Evolutionary conservation across 2,797 vertebrate genomes (phyloP).

Genomic region (Acipenser transmontanus): DNA sequence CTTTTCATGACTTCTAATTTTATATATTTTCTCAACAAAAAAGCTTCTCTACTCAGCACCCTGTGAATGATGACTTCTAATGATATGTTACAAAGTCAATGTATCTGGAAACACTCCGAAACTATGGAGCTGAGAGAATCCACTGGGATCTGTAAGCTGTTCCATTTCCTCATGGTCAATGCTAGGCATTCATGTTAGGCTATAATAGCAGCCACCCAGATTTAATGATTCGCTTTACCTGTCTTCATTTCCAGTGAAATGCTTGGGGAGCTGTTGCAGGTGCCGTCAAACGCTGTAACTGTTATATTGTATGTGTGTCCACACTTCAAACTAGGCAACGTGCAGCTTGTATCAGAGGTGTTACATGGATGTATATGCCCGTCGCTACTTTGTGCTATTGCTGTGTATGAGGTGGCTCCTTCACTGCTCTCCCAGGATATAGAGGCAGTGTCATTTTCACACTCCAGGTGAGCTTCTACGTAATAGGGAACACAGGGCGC

Average conservation of each 20-base stretch:
- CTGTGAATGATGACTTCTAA: too few relatives aligned
- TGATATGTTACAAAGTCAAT: too few relatives aligned
- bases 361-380: conserved; percentile 29
- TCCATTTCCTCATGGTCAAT: too few relatives aligned
- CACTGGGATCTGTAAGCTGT: too few relatives aligned
- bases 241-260: conserved; percentile 31
- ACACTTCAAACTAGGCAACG: conserved; percentile 40
- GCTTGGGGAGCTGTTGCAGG: conserved; percentile 56
- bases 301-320: conserved; percentile 42
- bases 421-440: conserved; percentile 54
- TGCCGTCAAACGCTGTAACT: conserved; percentile 43
- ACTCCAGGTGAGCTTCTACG: conserved; percentile 42
- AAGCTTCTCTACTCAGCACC: too few relatives aligned
- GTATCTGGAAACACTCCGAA: too few relatives aligned
- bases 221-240: conserved; percentile 37
- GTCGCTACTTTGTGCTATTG: conserved; percentile 34
- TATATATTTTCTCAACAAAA: too few relatives aligned
- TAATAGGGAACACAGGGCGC: conserved; percentile 59
- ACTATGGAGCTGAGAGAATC: too few relatives aligned
- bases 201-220: too few relatives aligned
- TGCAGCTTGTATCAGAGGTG: conserved; percentile 30
- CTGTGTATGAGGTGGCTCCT: conserved; percentile 34
- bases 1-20: too few relatives aligned
- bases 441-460: conserved; percentile 48
- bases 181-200: too few relatives aligned